Percentiles rank a stretch among this genome's conserved stretches.
These are phyloP conservation scores for Trachelus troglodyta DNA, from an alignment of 2,888 invertebrate species.

Conservation along the genomic window DNA sequence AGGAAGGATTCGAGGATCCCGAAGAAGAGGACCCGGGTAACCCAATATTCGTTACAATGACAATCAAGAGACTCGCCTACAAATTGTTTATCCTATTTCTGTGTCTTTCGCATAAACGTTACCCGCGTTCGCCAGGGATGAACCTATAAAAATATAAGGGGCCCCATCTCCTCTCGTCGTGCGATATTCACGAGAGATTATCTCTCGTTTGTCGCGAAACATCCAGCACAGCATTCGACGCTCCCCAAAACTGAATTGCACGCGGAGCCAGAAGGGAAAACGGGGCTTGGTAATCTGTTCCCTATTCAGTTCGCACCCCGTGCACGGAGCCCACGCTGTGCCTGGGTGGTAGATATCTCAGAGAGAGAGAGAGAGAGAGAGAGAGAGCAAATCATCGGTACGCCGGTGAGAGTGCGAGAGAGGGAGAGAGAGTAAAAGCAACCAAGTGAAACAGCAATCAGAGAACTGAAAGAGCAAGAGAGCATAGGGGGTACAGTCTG, in stretches of 20 bases:
- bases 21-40: neutral
- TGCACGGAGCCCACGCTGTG: neutral
- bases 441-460: constrained; percentile 22
- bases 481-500: neutral
- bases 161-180: neutral
- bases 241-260: constrained; percentile 14
- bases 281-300: constrained; percentile 33
- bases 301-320: constrained; percentile 37
- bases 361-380: constrained; percentile 26
- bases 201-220: constrained; percentile 8
- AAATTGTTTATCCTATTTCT: neutral
- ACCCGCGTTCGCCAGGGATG: neutral
- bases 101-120: neutral
- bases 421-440: constrained; percentile 8
- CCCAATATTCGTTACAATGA: neutral
- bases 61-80: neutral
- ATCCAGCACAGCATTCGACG: constrained; percentile 8
- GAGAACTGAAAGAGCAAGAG: constrained; percentile 7
- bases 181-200: constrained; percentile 23
- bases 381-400: neutral
- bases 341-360: neutral
- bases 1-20: neutral
- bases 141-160: neutral
- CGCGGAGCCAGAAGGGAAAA: constrained; percentile 14
- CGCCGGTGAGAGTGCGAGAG: neutral